Evolutionary conservation across 2,797 vertebrate species (phyloP).

Genomic region (Anomalospiza imberbis): DNA sequence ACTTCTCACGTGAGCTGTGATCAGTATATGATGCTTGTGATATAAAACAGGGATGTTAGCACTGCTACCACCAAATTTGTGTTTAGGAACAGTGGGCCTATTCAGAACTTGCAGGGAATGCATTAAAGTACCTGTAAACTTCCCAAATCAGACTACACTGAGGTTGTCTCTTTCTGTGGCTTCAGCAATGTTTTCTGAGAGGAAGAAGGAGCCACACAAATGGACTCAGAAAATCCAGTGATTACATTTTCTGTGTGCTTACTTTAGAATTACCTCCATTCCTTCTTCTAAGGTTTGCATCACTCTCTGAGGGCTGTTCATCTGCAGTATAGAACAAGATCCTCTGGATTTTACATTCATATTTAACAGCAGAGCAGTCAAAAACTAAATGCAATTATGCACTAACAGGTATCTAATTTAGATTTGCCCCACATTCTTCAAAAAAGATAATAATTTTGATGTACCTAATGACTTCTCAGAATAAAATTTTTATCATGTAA

Average conservation of each 20-base stretch:
- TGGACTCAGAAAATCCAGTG: neutral
- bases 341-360: neutral
- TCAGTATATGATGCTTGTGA: neutral
- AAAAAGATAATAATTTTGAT: neutral
- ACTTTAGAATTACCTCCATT: neutral
- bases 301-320: neutral
- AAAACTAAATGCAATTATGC: neutral
- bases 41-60: neutral
- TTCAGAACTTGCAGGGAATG: neutral
- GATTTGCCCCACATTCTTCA: neutral
- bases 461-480: neutral
- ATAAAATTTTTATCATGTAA: neutral
- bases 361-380: neutral
- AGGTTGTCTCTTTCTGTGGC: neutral
- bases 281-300: neutral
- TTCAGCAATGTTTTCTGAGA: neutral
- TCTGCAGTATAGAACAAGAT: neutral
- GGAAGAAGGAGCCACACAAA: neutral
- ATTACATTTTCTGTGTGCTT: neutral
- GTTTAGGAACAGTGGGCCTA: neutral
- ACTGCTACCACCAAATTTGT: neutral
- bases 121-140: neutral
- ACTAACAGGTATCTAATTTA: neutral
- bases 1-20: neutral
- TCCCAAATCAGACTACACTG: neutral